These are phyloP conservation scores for Virgularia gustaviana DNA, from an alignment of 92 coral and sea anemone genomes.

Conservation along the genomic window DNA sequence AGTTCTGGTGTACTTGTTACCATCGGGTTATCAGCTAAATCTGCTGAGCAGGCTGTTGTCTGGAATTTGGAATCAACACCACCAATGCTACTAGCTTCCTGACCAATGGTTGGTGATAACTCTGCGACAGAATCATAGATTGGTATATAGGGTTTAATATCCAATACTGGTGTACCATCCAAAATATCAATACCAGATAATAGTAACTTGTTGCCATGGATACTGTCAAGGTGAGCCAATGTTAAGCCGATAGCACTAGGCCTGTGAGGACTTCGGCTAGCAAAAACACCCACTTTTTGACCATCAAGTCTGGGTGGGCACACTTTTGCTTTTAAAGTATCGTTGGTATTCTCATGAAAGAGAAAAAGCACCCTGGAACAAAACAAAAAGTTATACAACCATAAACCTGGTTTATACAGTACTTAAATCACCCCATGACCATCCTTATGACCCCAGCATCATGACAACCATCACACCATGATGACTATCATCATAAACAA, in stretches of 20 bases:
- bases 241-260: conserved; percentile 70
- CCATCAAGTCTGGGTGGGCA: conserved; percentile 67
- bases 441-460: too few relatives aligned
- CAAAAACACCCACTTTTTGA: conserved; percentile 59
- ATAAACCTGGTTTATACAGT: too few relatives aligned
- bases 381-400: too few relatives aligned
- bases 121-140: conserved; percentile 40
- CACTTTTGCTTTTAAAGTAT: conserved; percentile 53
- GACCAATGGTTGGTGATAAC: not conserved
- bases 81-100: not conserved
- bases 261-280: conserved; percentile 67
- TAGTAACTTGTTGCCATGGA: conserved; percentile 42
- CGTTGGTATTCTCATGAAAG: conserved; percentile 61
- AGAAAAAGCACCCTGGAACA: conserved; percentile 53
- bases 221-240: conserved; percentile 55
- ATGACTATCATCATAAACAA: too few relatives aligned
- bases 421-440: too few relatives aligned
- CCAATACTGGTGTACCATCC: conserved; percentile 67
- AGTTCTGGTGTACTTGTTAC: not conserved
- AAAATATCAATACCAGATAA: conserved; percentile 61
- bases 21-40: not conserved
- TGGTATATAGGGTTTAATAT: conserved; percentile 63
- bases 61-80: conserved; percentile 2
- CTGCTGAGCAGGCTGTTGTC: not conserved
- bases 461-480: too few relatives aligned